phyloP scores from a whole-genome alignment of 2,888 invertebrate genomes.

The Eilema caniola region DNA sequence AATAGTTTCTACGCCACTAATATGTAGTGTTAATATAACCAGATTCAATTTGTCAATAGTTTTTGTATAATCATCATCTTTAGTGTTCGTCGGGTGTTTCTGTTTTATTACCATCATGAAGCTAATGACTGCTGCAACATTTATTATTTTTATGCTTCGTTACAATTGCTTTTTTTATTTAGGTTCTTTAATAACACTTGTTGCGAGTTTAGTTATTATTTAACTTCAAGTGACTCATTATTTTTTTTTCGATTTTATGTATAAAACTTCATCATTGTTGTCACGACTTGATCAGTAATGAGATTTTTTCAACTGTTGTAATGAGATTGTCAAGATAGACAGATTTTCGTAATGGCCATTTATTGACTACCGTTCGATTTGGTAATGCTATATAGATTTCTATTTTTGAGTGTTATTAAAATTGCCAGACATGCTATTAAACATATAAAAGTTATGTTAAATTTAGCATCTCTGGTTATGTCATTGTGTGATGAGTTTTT shows the following conservation, averaged over 20 bases:
- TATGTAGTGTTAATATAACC: constrained; percentile 65
- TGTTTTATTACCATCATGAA: constrained; percentile 65
- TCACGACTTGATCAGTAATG: constrained; percentile 56
- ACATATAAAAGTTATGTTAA: constrained; percentile 38
- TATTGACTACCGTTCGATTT: constrained; percentile 54
- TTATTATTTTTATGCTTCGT: constrained; percentile 68
- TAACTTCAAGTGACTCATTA: constrained; percentile 40
- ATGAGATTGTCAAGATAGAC: constrained; percentile 65
- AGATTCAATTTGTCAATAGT: constrained; percentile 76
- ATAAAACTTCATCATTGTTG: constrained; percentile 54
- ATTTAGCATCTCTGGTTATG: constrained; percentile 38
- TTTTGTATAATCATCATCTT: constrained; percentile 68
- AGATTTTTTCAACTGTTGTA: constrained; percentile 56
- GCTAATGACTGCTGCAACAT: constrained; percentile 72
- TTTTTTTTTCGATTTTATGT: constrained; percentile 42
- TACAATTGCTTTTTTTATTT: constrained; percentile 51
- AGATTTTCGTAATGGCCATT: constrained; percentile 49
- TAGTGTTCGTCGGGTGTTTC: constrained; percentile 59
- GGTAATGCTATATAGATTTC: constrained; percentile 36
- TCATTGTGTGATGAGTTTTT: constrained; percentile 33
- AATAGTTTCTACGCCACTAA: constrained; percentile 57
- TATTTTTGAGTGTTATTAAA: constrained; percentile 44
- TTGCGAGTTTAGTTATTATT: constrained; percentile 42
- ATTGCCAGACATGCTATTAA: constrained; percentile 43
- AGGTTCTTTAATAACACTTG: constrained; percentile 43